Conservation (phyloP, 2,113 vertebrate genomes). For the Archilochus colubris region DNA sequence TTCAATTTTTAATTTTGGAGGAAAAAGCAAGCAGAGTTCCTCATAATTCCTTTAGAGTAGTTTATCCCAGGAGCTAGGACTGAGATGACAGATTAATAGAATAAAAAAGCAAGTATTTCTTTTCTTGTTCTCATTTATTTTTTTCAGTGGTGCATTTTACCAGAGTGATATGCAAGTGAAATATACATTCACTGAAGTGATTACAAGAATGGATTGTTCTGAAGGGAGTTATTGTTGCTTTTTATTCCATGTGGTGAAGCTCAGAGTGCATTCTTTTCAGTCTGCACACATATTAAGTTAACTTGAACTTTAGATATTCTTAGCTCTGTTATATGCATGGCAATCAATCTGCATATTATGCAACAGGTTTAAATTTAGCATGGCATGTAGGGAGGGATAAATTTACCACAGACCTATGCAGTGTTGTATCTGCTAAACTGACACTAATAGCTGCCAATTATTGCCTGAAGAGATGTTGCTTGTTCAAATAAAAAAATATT, state of each 20-base stretch:
- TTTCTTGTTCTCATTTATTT: neutral
- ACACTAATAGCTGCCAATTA: conserved; percentile 43
- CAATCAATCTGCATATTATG: conserved; percentile 52
- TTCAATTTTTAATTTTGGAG: neutral
- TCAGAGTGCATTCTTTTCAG: neutral
- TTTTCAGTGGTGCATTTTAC: neutral
- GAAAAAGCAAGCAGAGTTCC: neutral
- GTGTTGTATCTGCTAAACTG: neutral
- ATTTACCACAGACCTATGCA: conserved; percentile 30
- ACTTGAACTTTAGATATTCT: conserved; percentile 43
- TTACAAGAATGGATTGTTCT: neutral
- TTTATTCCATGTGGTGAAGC: neutral
- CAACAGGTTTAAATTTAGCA: conserved; percentile 59
- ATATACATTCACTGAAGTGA: neutral
- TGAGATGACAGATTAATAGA: neutral
- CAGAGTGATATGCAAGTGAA: neutral
- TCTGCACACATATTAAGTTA: neutral
- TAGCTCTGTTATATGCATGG: conserved; percentile 6
- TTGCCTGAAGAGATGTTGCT: neutral
- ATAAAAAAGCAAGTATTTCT: neutral
- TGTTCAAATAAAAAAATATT: neutral
- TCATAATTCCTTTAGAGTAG: neutral
- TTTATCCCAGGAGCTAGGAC: neutral
- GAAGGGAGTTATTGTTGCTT: neutral
- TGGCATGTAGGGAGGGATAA: conserved; percentile 24